Conservation (phyloP, 2,113 vertebrate species). For the Grallaria varia region DNA sequence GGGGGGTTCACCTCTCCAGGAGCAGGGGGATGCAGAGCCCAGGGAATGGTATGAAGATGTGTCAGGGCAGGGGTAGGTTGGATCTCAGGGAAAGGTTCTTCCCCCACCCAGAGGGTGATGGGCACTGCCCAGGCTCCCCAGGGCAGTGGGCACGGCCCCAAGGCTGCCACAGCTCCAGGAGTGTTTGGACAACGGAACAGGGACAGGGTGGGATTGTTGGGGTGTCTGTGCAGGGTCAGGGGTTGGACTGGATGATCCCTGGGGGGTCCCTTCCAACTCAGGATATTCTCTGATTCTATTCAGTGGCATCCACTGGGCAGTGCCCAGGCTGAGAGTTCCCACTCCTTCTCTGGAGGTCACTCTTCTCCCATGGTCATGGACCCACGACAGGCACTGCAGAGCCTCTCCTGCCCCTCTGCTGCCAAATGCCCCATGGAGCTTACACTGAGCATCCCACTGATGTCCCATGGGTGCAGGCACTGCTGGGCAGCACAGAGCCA, state of each 20-base stretch:
- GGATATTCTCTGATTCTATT: not conserved
- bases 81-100: not conserved
- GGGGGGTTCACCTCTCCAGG: not conserved
- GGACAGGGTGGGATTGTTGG: not conserved
- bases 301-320: too few relatives aligned
- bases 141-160: not conserved
- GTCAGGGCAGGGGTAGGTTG: not conserved
- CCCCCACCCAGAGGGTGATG: not conserved
- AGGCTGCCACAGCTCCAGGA: not conserved
- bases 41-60: not conserved
- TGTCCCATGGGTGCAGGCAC: not conserved
- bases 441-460: too few relatives aligned
- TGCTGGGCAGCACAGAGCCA: not conserved
- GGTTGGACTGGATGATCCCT: rapidly evolving
- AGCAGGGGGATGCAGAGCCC: not conserved
- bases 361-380: too few relatives aligned
- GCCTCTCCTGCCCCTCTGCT: too few relatives aligned
- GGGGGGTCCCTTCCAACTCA: rapidly evolving
- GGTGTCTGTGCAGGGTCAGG: not conserved
- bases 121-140: not conserved
- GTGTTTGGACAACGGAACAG: not conserved
- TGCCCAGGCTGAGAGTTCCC: too few relatives aligned
- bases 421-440: too few relatives aligned
- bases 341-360: too few relatives aligned
- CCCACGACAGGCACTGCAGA: too few relatives aligned